Base-by-base conservation (phyloP, 2,888 invertebrate species). In the Emmelina monodactyla region DNA sequence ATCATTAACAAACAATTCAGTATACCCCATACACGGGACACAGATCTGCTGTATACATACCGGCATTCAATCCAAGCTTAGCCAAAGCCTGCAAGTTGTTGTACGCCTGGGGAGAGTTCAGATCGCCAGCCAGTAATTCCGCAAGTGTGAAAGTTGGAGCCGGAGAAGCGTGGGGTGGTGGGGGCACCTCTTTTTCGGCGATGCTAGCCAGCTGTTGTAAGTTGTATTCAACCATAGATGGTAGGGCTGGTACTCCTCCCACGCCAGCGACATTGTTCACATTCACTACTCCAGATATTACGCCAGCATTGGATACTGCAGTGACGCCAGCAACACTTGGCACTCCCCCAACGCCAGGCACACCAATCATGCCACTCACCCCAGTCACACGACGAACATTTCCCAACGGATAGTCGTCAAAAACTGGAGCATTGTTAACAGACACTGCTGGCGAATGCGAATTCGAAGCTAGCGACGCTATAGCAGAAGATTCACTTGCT, bases 21-120 rank as follows among this genome's bases (percentile, higher is more conserved):
- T n/a, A 29, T 5, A 13, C 4, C 7, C 13, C 4, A 13, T 13
- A 29, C 4, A 5, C 3, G 14, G 12, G 7, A 12, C 3, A n/a
- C n/a, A 9, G 5, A 19, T 19, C 9, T 19, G 19, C 19, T 6
- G 19, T 19, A 19, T 19, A 60, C 78, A 78, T 62, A 88, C 88
- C 87, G 54, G 85, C 82, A 52, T 84, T 85, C 33, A 88, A 67
- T 55, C 93, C 93, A 37, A 94, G 82, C 68, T 94, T 94, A 39
- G 93, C 93, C 39, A 95, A 84, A 16, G 92, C 93, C 59, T 94
- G 92, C 45, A 95, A 81, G 73, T 94, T 95, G 67, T 91, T 92
- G 51, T 92, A 87, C 9, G 93, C 92, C 52, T 90, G 88, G 49
- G 87, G 86, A 1, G 85, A 84, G 49, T 81, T 85, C 3, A 85